Evolutionary conservation across 2,888 invertebrate genomes (phyloP), one percentile per base, ranked within the genome.

Genomic region (Gryllus longicercus): DNA sequence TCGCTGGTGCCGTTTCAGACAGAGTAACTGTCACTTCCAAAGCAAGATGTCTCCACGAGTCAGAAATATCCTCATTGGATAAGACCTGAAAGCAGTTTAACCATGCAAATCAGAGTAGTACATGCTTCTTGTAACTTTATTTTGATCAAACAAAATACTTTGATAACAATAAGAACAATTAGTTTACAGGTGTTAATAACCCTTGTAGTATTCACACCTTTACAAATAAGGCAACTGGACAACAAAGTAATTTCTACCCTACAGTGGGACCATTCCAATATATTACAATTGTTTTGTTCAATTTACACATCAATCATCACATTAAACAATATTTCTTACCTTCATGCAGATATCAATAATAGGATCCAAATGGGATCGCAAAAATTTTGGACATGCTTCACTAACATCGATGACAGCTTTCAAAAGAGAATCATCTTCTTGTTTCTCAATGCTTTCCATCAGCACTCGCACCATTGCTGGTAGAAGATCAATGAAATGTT

Each of bases 321-420:
- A 38, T 38, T 38, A 38, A 38, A 38, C 38, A 38, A 38, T 38
- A 38, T 51, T 18, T 79, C 85, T 84, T 84, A 93, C 93, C 89
- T 96, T 95, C 89, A 96, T 92, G 86, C 96, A 95, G 86, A 98
- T 91, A 84, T 95, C 93, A 86, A 98, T 94, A 84, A 99, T 94
- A 21, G 90, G 89, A 84, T 95, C 93, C 81, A 99, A 87, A 85
- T 98, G 96, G 8, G 95, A 92, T 83, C 98, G 91, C 81, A 99
- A 89, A 87, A 93, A 97, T 88, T 98, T 98, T 0, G 99, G 98
- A 11, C 96, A 93, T 81, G 93, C 92, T 88, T 99, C 98, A 0
- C 97, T 96, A 85, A 99, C 88, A 85, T 99, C 99, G 83, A 98
- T 96, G 74, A 99, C 90, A 83, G 96, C 93, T 88, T 99, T 98